Evolutionary conservation across 2,888 invertebrate genomes (phyloP), one percentile per base, ranked within the genome.

Genomic region (Resseliella maxima): DNA sequence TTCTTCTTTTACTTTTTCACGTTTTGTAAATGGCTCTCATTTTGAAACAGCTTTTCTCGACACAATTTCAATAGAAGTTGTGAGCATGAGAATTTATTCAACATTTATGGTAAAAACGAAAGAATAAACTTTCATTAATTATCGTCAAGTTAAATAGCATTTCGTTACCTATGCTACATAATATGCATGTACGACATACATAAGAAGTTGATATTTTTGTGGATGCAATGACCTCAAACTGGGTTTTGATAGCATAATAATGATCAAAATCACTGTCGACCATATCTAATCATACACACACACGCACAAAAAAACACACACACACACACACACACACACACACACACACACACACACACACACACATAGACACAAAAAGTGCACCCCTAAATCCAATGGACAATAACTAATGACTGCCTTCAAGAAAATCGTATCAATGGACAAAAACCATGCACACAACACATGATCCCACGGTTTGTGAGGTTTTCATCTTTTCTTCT

Each of bases 171-270:
- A 8, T 50, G 8, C 8, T 15, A 50, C 46, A 50, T 50, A 50
- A 50, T 50, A 12, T 41, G 12, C 6, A 12, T 8, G 1, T 8
- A 59, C 59, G 59, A 24, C 5, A 10, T 15, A 18, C 18, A 2
- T 18, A 21, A 59, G 24, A 59, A 3, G n/a, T 2, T 59, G 59
- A 72, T 35, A 72, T 31, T 72, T 31, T 12, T 72, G 15, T 72
- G 31, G 59, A 31, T 72, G 31, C 35, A 72, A 31, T 59, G 59
- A 72, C 27, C 31, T 27, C 59, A 24, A 59, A 24, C 59, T 59
- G 59, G 24, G n/a, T 72, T 72, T 72, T 72, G 15, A 72, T 72
- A 31, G 72, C 18, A 31, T 72, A 35, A 27, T 72, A 72, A 72
- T 72, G 31, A 35, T n/a, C n/a, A 31, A 18, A 31, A 35, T 6